phyloP scores from a whole-genome alignment of 2,888 invertebrate genomes.

The Aleiodes alternator region DNA sequence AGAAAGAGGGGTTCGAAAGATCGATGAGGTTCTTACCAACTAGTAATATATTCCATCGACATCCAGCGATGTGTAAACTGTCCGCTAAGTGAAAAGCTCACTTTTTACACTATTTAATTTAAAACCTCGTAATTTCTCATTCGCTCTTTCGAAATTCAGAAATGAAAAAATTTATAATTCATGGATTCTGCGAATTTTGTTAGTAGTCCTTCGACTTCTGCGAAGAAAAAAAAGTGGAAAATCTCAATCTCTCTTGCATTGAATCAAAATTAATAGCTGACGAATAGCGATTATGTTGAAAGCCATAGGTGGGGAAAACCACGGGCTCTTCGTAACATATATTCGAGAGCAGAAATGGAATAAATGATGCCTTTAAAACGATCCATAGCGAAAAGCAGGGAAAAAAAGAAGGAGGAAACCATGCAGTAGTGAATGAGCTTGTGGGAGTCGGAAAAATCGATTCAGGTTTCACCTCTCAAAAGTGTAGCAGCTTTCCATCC shows the following conservation, averaged over 20 bases:
- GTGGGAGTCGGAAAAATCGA: conserved; percentile 24
- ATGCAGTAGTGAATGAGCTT: neutral
- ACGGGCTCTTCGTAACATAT: neutral
- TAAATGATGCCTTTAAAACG: conserved; percentile 36
- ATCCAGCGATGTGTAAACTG: conserved; percentile 52
- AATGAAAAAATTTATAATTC: neutral
- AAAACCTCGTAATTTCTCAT: neutral
- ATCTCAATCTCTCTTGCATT: too few relatives aligned
- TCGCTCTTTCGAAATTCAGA: neutral
- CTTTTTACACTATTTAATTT: conserved; percentile 20
- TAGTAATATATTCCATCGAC: conserved; percentile 49
- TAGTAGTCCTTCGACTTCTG: conserved; percentile 8
- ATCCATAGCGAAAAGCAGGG: conserved; percentile 25
- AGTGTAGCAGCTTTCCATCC: conserved; percentile 32
- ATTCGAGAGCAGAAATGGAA: conserved; percentile 8
- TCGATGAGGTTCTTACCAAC: conserved; percentile 50
- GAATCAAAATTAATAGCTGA: neutral
- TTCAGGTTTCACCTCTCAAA: neutral
- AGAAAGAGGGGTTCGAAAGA: conserved; percentile 42
- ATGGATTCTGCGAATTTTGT: conserved; percentile 11
- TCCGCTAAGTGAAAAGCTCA: conserved; percentile 55
- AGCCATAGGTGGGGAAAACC: neutral
- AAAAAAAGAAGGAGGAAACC: conserved; percentile 12
- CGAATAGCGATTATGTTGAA: conserved; percentile 13
- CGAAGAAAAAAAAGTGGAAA: neutral